Evolutionary conservation across 2,113 vertebrate species (phyloP).

Genomic region (Platanista minor): DNA sequence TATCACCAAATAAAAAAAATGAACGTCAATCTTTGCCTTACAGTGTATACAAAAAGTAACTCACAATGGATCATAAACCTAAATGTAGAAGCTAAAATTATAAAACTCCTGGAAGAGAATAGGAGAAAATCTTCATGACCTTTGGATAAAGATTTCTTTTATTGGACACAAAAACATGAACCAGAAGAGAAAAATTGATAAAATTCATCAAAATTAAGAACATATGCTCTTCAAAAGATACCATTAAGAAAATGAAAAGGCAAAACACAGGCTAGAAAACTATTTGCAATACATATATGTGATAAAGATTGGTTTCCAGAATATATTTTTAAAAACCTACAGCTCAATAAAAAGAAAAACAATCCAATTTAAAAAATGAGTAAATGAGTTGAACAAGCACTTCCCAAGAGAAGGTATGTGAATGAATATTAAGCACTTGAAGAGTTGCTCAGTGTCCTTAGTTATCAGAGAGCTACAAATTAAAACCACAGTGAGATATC

Average conservation of each 20-base stretch:
- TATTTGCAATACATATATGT: not conserved
- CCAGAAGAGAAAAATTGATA: not conserved
- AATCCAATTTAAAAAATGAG: not conserved
- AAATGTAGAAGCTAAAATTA: constrained; percentile 23
- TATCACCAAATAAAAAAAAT: not conserved
- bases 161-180: not conserved
- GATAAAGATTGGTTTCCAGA: not conserved
- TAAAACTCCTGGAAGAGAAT: not conserved
- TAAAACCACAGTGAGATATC: not conserved
- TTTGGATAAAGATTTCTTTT: not conserved
- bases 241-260: not conserved
- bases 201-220: not conserved
- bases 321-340: not conserved
- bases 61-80: not conserved
- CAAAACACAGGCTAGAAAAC: not conserved
- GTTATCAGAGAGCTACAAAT: not conserved
- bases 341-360: not conserved
- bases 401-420: not conserved
- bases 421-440: not conserved
- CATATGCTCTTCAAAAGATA: not conserved
- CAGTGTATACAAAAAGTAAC: not conserved
- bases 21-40: not conserved
- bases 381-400: not conserved
- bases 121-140: not conserved
- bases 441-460: not conserved